Percentiles rank a stretch among this genome's conserved stretches.
Conservation (phyloP, 2,888 invertebrate genomes). For the Caenorhabditis japonica region DNA sequence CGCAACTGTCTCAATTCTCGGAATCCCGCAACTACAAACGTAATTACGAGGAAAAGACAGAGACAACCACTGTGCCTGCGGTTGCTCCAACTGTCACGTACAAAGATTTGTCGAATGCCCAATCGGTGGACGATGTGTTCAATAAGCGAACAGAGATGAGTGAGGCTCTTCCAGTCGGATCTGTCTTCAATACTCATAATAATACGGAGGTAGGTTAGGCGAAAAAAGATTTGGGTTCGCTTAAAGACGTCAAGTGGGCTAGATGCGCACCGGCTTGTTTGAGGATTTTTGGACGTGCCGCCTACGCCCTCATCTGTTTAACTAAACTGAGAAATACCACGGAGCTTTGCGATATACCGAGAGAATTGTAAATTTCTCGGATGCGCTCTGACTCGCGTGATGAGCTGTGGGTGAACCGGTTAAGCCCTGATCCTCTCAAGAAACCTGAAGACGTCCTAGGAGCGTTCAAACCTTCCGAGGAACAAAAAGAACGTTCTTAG, state of each 20-base stretch:
- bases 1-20: conserved; percentile 61
- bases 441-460: too few species aligned
- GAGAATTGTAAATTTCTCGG: too few species aligned
- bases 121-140: conserved; percentile 59
- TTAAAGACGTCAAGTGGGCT: background rate
- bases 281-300: too few species aligned
- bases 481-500: too few species aligned
- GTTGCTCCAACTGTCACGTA: conserved; percentile 47
- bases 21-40: conserved; percentile 59
- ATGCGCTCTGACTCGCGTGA: too few species aligned
- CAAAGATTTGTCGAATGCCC: conserved; percentile 56
- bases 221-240: background rate
- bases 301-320: too few species aligned
- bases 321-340: too few species aligned
- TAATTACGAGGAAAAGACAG: conserved; percentile 65
- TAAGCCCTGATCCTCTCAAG: too few species aligned
- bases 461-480: too few species aligned
- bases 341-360: too few species aligned
- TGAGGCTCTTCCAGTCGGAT: conserved; percentile 66
- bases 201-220: conserved; percentile 61
- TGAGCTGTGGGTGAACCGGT: too few species aligned
- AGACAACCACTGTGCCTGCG: conserved; percentile 58
- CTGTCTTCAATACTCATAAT: conserved; percentile 68
- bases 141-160: conserved; percentile 66
- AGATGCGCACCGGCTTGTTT: too few species aligned